Evolutionary conservation across 2,797 vertebrate species (phyloP), one percentile per base, ranked within the genome.

Genomic region (Myiothlypis chrysogaster): DNA sequence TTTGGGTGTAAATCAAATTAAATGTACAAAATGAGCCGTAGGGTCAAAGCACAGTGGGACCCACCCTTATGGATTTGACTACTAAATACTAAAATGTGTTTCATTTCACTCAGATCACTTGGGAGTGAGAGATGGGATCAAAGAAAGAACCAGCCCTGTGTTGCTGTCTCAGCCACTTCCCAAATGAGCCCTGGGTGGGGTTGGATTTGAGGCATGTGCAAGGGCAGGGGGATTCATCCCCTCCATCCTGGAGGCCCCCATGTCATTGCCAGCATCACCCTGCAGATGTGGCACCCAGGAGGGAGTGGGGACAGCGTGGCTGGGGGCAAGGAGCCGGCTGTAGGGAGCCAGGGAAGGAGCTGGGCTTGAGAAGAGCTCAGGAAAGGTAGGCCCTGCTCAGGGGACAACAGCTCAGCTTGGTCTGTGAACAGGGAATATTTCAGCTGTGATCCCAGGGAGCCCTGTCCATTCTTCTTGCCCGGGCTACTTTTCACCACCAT

Each of bases 141-240:
- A 69, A 61, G 39, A 52, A 37, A 50, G 65, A 60, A 72, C 27
- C 50, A 44, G 63, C 37, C 17, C 1, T 16, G 50, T 46, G 50
- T 43, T 0, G 0, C n/a, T 89, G 77, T 82, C 5, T 23, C 73
- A 68, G 15, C 21, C 9, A 1, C 47, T 83, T 63, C 60, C 87
- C 68, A 20, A 32, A 22, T 2, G 1, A 8, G 12, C 7, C n/a
- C 10, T 2, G 1, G 9, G 15, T 3, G 19, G 19, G 41, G 13
- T 4, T 2, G 1, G 44, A 32, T 7, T 1, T 7, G 10, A 3
- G 59, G 50, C 3, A 1, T 0, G 0, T 64, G 64, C 0, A 0
- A 32, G 34, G 46, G 18, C 19, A 39, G 1, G 37, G 7, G 24
- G 22, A 49, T 15, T 41, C 4, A 8, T 34, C 37, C 16, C 59